Conservation (phyloP, 2,888 invertebrate genomes). For the Catocala sponsa region DNA sequence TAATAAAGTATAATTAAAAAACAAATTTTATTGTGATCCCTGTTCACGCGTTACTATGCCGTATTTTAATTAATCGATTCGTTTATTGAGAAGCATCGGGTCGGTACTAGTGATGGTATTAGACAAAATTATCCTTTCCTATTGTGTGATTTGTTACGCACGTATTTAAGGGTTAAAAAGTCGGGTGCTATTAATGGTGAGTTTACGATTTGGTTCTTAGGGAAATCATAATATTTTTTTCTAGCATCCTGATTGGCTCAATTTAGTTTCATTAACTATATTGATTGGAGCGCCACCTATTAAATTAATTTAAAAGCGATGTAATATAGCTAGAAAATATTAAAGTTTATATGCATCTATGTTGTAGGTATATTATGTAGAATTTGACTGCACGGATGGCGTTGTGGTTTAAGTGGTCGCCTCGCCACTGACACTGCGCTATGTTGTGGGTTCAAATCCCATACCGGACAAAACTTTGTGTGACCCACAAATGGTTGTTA, state of each 20-base stretch:
- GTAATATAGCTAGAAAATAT: slow-evolving; percentile 28
- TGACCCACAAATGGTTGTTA: too few species aligned
- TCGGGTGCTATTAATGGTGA: slow-evolving; percentile 73
- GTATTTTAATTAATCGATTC: slow-evolving; percentile 82
- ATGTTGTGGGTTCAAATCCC: too few species aligned
- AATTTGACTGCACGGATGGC: too few species aligned
- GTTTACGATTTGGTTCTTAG: slow-evolving; percentile 58
- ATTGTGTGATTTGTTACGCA: slow-evolving; percentile 78
- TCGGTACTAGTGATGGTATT: slow-evolving; percentile 71
- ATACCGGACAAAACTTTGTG: too few species aligned
- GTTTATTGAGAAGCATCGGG: slow-evolving; percentile 64
- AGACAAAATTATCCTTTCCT: slow-evolving; percentile 64
- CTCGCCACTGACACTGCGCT: too few species aligned
- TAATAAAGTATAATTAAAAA: slow-evolving; percentile 85
- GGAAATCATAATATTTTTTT: slow-evolving; percentile 54
- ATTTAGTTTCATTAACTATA: slow-evolving; percentile 57
- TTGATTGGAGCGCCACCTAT: slow-evolving; percentile 65
- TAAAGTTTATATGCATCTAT: slow-evolving; percentile 28
- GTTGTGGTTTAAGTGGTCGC: too few species aligned
- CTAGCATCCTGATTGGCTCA: slow-evolving; percentile 54
- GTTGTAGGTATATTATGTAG: not conserved
- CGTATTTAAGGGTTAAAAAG: slow-evolving; percentile 64
- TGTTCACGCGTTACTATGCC: slow-evolving; percentile 76
- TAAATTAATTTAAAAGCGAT: slow-evolving; percentile 43
- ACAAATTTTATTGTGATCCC: slow-evolving; percentile 80